Base-by-base conservation (phyloP, 1,140 invertebrate genomes). In the Drosophila littoralis region DNA sequence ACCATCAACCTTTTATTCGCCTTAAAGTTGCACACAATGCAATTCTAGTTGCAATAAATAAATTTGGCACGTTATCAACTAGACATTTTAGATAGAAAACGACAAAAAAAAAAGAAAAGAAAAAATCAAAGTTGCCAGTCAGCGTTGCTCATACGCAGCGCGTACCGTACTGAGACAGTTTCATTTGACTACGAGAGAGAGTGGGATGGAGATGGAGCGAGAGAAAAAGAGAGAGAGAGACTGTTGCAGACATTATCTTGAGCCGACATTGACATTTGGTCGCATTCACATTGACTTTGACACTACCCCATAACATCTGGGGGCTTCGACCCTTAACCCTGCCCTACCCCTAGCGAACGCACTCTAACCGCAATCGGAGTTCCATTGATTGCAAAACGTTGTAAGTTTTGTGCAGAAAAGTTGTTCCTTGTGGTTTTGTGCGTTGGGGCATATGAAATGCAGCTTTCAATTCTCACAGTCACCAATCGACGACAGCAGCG, bases 261-360 rank as follows among this genome's bases (percentile, higher is more conserved):
- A 65, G 80, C 51, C 80, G 80, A 83, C 81, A 83, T 83, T 83
- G 81, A 83, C 80, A 83, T 83, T 83, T 83, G 80, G 63, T 79
- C 74, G 64, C 50, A 79, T 77, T 82, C 79, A 71, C 79, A 82
- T 81, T 82, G 81, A 83, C 81, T 83, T 83, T 83, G 80, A 79
- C 66, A 75, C 57, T 61, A 63, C 28, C 69, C 58, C 71, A 71
- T 51, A 48, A 45, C 15, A 28, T 48, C 17, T 22, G 42, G 42
- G 42, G 42, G n/a, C 51, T 54, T 51, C 38, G 70, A 43, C 63
- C 57, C 59, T 45, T 17, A n/a, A 17, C 35, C 22, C 51, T 22
- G 32, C 52, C 17, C 46, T 6, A 5, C 36, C 22, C 52, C 63
- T 43, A 45, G 10, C 15, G 40, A 46, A 40, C 35, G 43, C 15